phyloP scores from a whole-genome alignment of 2,113 vertebrate genomes.

The Dissostichus mawsoni region DNA sequence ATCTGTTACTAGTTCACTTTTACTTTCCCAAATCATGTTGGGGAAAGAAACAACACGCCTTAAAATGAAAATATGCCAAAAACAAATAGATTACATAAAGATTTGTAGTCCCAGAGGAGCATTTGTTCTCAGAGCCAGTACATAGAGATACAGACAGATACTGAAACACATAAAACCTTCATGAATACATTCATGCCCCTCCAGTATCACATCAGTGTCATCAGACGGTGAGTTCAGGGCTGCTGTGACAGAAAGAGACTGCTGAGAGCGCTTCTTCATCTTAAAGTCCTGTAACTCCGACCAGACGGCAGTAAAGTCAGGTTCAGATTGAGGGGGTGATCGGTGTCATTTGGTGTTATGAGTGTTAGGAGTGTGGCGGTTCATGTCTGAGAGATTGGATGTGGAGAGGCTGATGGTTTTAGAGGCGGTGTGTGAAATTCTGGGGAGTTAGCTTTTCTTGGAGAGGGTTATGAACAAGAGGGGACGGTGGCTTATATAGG shows the following conservation, averaged over 20 bases:
- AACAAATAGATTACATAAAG: not conserved
- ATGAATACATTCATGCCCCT: not conserved
- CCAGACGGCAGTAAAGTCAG: not conserved
- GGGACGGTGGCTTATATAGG: too few species aligned
- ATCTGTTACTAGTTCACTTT: not conserved
- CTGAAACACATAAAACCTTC: not conserved
- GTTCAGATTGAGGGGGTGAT: not conserved
- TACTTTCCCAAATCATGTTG: not conserved
- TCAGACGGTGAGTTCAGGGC: not conserved
- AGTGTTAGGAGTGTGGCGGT: not conserved
- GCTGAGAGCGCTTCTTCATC: not conserved
- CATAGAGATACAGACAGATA: not conserved
- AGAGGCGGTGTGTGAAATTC: not conserved
- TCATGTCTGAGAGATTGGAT: not conserved
- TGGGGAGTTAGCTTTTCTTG: too few species aligned
- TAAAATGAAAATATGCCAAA: not conserved
- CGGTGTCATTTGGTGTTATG: not conserved
- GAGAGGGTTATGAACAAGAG: too few species aligned
- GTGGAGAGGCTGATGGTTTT: not conserved
- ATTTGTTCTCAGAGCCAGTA: not conserved
- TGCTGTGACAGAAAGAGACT: not conserved
- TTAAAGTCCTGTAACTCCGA: not conserved
- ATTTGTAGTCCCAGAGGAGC: not conserved
- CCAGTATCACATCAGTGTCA: not conserved
- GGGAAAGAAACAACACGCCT: not conserved